Percentiles rank a stretch among this genome's conserved stretches.
These are phyloP conservation scores for Plutella xylostella DNA, from an alignment of 2,888 invertebrate species.

Conservation along the genomic window DNA sequence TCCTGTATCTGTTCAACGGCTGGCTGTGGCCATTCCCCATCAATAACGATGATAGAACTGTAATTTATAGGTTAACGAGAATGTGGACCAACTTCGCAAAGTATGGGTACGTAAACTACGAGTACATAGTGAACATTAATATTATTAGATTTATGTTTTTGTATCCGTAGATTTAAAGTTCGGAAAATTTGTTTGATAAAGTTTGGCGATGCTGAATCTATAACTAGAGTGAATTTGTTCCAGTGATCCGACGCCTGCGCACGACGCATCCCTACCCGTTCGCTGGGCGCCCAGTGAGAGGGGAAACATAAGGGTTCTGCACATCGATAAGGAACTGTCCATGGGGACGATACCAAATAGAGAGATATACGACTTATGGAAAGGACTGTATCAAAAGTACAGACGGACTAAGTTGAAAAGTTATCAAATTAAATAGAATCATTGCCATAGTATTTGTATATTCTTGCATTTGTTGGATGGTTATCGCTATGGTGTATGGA, in stretches of 20 bases:
- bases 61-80: slow-evolving; percentile 42
- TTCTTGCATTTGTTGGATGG: background rate
- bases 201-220: no score
- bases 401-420: slow-evolving; percentile 14
- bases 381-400: slow-evolving; percentile 23
- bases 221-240: no score
- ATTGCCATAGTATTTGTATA: background rate
- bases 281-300: slow-evolving; percentile 17
- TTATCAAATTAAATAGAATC: background rate
- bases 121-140: no score
- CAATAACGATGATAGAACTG: slow-evolving; percentile 28
- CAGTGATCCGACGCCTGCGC: slow-evolving; percentile 15
- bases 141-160: no score
- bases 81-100: slow-evolving; percentile 60
- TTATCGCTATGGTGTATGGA: no score
- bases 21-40: slow-evolving; percentile 37
- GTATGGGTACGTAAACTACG: slow-evolving; percentile 42
- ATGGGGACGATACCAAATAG: slow-evolving; percentile 23
- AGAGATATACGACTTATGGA: slow-evolving; percentile 22
- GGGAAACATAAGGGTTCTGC: slow-evolving; percentile 21
- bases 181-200: no score
- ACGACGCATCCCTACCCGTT: slow-evolving; percentile 2
- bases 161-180: no score
- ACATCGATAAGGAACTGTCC: slow-evolving; percentile 22
- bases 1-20: slow-evolving; percentile 45